Conservation (phyloP, 2,797 vertebrate genomes). For the Okamejei kenojei region DNA sequence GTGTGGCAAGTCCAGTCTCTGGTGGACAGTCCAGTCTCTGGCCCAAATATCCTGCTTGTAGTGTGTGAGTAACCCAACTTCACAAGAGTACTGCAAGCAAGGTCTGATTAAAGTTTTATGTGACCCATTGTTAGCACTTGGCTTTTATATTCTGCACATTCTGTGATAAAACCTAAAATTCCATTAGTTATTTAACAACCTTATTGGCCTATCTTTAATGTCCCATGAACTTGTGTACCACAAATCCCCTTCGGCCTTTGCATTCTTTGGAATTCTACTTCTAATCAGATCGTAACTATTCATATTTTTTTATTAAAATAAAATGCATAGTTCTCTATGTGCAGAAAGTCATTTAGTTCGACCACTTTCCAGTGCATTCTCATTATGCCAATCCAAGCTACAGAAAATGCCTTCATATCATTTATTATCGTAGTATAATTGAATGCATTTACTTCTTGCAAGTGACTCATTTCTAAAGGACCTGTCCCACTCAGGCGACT, state of each 20-base stretch:
- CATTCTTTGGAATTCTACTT: slow-evolving; percentile 2
- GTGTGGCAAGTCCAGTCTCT: no score
- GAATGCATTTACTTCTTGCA: not conserved
- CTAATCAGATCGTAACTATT: not conserved
- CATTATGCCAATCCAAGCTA: not conserved
- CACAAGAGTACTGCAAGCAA: not conserved
- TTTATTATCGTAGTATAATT: not conserved
- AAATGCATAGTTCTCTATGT: not conserved
- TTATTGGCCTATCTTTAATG: slow-evolving; percentile 12
- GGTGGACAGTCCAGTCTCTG: not conserved
- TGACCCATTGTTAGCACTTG: slow-evolving; percentile 15
- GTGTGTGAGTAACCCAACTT: not conserved
- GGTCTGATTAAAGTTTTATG: slow-evolving; percentile 29
- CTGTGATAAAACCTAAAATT: slow-evolving; percentile 22
- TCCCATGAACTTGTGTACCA: slow-evolving; percentile 7
- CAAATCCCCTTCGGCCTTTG: not conserved
- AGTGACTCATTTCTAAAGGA: not conserved
- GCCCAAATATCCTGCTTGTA: not conserved
- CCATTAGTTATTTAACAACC: slow-evolving; percentile 29
- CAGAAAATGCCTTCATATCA: not conserved
- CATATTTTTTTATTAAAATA: not conserved
- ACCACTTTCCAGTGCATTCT: not conserved
- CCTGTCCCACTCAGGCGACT: no score
- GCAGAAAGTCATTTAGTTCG: not conserved
- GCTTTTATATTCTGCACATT: slow-evolving; percentile 4